Percentiles rank a stretch among this genome's conserved stretches.
These are phyloP conservation scores for Agriopis leucophaearia DNA, from an alignment of 2,888 invertebrate genomes.

Conservation along the genomic window DNA sequence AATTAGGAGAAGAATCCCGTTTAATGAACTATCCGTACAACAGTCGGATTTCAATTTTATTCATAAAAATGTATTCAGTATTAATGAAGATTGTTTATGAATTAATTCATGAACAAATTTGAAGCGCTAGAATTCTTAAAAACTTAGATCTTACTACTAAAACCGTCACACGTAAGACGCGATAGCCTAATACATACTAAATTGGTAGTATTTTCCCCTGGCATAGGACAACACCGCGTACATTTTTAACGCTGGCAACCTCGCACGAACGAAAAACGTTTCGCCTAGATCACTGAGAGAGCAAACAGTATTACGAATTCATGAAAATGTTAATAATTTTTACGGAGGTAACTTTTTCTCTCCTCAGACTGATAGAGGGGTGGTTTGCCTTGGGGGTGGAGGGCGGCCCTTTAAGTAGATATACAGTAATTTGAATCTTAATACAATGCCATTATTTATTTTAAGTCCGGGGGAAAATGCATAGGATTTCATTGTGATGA, in stretches of 20 bases:
- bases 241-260: constrained; percentile 58
- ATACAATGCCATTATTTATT: constrained; percentile 80
- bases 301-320: constrained; percentile 73
- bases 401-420: constrained; percentile 70
- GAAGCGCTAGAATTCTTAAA: background rate
- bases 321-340: constrained; percentile 77
- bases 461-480: constrained; percentile 72
- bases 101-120: too few species aligned
- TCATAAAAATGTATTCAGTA: too few species aligned
- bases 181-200: constrained; percentile 43
- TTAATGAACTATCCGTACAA: too few species aligned
- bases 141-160: background rate
- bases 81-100: too few species aligned
- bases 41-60: too few species aligned
- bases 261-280: constrained; percentile 50
- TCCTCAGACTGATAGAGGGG: constrained; percentile 62
- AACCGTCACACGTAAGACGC: constrained; percentile 31
- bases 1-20: too few species aligned
- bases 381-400: constrained; percentile 63
- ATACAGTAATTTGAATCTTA: constrained; percentile 80
- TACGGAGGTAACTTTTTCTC: constrained; percentile 62
- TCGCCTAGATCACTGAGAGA: constrained; percentile 58
- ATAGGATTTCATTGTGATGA: constrained; percentile 65
- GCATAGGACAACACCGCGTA: constrained; percentile 48
- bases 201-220: constrained; percentile 40